Conservation (phyloP, 2,888 invertebrate species). For the Pristionchus arcanus region DNA sequence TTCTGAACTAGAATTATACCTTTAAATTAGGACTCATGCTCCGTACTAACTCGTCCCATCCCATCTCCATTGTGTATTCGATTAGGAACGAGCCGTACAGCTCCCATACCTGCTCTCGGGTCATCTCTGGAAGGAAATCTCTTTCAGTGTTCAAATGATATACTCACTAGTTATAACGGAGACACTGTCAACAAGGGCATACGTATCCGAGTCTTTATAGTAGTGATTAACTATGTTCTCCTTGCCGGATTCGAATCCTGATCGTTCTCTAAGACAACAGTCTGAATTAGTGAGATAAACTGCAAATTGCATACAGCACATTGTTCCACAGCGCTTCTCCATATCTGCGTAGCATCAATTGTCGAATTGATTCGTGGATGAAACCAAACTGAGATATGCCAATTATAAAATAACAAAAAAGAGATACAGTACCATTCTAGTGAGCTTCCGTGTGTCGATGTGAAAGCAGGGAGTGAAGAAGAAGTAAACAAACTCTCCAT, state of each 20-base stretch:
- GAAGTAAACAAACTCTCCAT: neutral
- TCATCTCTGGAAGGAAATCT: slow-evolving; percentile 66
- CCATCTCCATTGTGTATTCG: slow-evolving; percentile 78
- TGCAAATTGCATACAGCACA: slow-evolving; percentile 66
- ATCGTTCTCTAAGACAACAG: slow-evolving; percentile 59
- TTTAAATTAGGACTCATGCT: slow-evolving; percentile 77
- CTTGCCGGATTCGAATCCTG: slow-evolving; percentile 77
- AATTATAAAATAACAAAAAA: neutral
- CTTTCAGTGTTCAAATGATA: neutral
- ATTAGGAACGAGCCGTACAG: slow-evolving; percentile 77
- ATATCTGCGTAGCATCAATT: slow-evolving; percentile 75
- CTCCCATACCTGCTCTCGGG: slow-evolving; percentile 78
- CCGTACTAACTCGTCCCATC: slow-evolving; percentile 77
- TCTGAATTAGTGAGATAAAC: neutral
- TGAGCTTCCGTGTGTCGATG: neutral
- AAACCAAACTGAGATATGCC: slow-evolving; percentile 75
- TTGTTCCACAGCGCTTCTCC: slow-evolving; percentile 76
- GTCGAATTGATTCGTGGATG: slow-evolving; percentile 77
- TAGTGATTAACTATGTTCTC: slow-evolving; percentile 78
- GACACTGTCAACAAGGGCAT: slow-evolving; percentile 74
- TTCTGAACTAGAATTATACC: slow-evolving; percentile 57
- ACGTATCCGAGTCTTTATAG: slow-evolving; percentile 76
- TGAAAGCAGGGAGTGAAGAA: neutral
- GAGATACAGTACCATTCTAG: neutral
- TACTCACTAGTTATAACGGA: slow-evolving; percentile 71